A percentile compares a stretch with the other conserved stretches of the same genome.
phyloP scores from a whole-genome alignment of 2,113 vertebrate genomes.

The Burhinus oedicnemus region DNA sequence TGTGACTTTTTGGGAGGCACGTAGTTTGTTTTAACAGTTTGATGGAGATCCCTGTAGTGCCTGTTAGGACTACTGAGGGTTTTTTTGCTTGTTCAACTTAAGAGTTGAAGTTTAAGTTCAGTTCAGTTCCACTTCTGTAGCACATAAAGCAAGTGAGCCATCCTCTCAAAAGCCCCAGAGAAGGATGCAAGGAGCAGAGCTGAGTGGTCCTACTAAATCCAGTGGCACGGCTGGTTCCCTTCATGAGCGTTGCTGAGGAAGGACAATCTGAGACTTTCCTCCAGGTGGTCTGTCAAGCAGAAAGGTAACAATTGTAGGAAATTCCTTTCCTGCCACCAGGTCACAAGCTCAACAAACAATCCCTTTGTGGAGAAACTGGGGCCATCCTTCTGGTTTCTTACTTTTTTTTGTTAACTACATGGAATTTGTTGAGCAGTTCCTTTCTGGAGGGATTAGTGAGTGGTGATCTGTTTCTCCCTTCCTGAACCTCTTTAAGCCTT shows the following conservation, averaged over 20 bases:
- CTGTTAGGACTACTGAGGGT: not conserved
- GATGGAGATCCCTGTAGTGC: not conserved
- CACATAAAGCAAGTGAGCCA: rapidly evolving
- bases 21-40: not conserved
- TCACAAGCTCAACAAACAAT: conserved; percentile 37
- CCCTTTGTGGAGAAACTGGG: not conserved
- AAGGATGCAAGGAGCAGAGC: not conserved
- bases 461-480: not conserved
- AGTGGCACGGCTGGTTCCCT: not conserved
- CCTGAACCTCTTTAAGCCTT: not conserved
- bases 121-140: not conserved
- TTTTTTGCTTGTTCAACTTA: not conserved
- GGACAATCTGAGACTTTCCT: not conserved
- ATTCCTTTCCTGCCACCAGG: conserved; percentile 12
- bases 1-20: not conserved
- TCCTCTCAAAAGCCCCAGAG: not conserved
- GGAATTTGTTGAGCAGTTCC: not conserved
- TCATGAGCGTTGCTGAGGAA: not conserved
- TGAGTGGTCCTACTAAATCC: rapidly evolving
- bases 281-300: conserved; percentile 54
- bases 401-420: not conserved
- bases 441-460: not conserved
- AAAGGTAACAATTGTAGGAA: conserved; percentile 66
- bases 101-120: not conserved
- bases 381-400: not conserved